Evolutionary conservation across 2,113 vertebrate genomes (phyloP), one percentile per base, ranked within the genome.

Genomic region (Romanogobio albipinnatus): DNA sequence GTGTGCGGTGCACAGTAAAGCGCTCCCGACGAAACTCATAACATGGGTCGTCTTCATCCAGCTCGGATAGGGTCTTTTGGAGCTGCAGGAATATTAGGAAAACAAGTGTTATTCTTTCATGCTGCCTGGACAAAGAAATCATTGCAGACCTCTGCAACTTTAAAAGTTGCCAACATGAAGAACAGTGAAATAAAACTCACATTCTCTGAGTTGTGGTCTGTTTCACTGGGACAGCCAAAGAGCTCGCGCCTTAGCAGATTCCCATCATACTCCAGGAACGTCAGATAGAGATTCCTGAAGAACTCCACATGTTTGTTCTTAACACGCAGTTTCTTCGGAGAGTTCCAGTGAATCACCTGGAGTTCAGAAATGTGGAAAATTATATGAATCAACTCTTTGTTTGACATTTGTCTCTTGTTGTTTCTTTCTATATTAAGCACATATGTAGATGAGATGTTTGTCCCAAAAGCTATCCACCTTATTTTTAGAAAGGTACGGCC

Each of bases 221-320:
- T 92, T 81, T 98, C 96, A 2, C 98, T 99, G 88, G 97, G 97
- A 86, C 98, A 99, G 77, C 98, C 98, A 9, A 99, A 99, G 36
- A 99, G 96, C 66, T 99, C 98, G 3, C 97, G 91, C 43, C 98
- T 91, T 84, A 99, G 92, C 64, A 99, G 95, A 92, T 99, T 99
- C 13, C 98, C 98, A 1, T 99, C 98, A 0, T 99, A 99, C 89
- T 99, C 98, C 92, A 99, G 93, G 84, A 99, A 99, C 39, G 98
- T 99, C 82, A 99, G 95, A 89, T 99, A 99, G 76, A 99, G 97
- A 86, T 99, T 99, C 56, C 98, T 94, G 90, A 99, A 99, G 74
- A 99, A 99, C 92, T 99, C 98, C 68, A 99, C 98, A 0, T 99
- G 98, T 88, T 99, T 99, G 95, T 99, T 99, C 93, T 99, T 99